These are phyloP conservation scores for Xanthia togata DNA, from an alignment of 2,888 invertebrate species.

Conservation along the genomic window DNA sequence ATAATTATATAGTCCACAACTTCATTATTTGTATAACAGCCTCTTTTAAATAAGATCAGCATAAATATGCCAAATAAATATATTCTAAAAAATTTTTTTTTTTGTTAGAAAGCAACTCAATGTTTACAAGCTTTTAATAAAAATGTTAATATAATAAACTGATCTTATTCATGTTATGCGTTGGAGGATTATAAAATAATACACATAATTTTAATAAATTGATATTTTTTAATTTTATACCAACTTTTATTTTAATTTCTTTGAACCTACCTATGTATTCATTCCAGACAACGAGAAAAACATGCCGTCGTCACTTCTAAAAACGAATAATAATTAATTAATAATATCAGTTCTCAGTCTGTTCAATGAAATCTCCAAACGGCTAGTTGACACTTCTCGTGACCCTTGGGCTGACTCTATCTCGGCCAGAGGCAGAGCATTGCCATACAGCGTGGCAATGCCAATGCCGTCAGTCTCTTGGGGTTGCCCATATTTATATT, in stretches of 20 bases:
- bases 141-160: constrained; percentile 20
- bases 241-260: constrained; percentile 5
- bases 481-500: too few relatives aligned
- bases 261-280: not conserved
- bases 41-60: constrained; percentile 7
- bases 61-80: constrained; percentile 33
- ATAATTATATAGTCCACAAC: not conserved
- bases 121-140: constrained; percentile 9
- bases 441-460: not conserved
- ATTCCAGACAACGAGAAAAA: not conserved
- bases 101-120: constrained; percentile 14
- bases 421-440: not conserved
- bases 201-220: constrained; percentile 41
- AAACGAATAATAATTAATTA: not conserved
- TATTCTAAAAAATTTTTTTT: not conserved
- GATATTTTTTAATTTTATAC: constrained; percentile 41
- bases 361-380: not conserved
- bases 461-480: not conserved
- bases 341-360: not conserved
- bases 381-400: not conserved
- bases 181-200: constrained; percentile 9
- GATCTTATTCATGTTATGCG: constrained; percentile 22
- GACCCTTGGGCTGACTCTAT: not conserved
- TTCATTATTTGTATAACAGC: not conserved
- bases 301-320: not conserved